Evolutionary conservation across 1,140 invertebrate genomes (phyloP).

Genomic region (Holcopasites calliopsidis): DNA sequence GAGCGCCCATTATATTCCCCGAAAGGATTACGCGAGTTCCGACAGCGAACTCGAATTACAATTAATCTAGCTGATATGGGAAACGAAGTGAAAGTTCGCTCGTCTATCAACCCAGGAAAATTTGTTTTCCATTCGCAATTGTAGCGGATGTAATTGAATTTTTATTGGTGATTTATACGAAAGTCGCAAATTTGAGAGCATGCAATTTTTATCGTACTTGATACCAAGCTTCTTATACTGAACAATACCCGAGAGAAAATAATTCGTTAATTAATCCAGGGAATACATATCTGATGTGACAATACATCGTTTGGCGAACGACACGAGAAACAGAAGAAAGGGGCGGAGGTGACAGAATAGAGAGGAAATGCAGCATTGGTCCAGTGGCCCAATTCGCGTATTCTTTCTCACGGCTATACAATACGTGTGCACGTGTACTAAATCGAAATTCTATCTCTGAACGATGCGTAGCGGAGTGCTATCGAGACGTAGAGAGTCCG

Average conservation of each 20-base stretch:
- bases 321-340: background rate
- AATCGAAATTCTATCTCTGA: conserved; percentile 61
- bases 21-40: conserved; percentile 58
- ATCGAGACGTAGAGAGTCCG: conserved; percentile 40
- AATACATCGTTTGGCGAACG: conserved; percentile 4
- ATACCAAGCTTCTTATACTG: background rate
- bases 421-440: conserved; percentile 33
- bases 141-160: conserved; percentile 27
- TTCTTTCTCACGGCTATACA: conserved; percentile 50
- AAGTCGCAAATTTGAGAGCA: background rate
- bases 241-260: background rate
- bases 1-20: conserved; percentile 44
- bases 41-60: conserved; percentile 61
- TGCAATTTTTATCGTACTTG: background rate
- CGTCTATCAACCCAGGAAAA: conserved; percentile 10
- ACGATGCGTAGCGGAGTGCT: conserved; percentile 48
- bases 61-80: conserved; percentile 61
- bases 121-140: conserved; percentile 28
- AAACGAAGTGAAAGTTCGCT: conserved; percentile 39
- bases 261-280: background rate
- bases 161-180: background rate
- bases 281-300: too few relatives aligned
- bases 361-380: conserved; percentile 53
- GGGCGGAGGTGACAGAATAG: background rate
- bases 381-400: conserved; percentile 60